phyloP scores from a whole-genome alignment of 30 jellyfish, hydroid and myxozoan genomes.

The Sanderia malayensis region DNA sequence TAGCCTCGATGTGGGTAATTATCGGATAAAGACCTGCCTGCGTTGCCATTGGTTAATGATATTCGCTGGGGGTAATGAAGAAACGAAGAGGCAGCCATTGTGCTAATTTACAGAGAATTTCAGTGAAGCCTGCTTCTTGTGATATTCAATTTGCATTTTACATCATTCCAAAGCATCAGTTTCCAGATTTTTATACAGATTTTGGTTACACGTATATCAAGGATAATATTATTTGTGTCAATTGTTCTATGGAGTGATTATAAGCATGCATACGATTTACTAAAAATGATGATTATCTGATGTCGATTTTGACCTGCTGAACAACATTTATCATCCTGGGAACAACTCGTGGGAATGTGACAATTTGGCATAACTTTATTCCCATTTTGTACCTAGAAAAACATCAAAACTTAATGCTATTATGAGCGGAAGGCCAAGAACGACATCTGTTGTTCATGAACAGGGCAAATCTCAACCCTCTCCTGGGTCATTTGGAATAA shows the following conservation, averaged over 20 bases:
- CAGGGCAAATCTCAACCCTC: conserved; percentile 67
- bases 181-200: too few species aligned
- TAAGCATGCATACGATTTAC: too few species aligned
- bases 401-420: background rate
- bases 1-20: conserved; percentile 4
- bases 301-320: conserved; percentile 20
- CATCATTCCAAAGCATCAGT: too few species aligned
- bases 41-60: conserved; percentile 77
- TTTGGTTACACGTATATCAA: background rate
- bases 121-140: too few species aligned
- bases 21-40: conserved; percentile 23
- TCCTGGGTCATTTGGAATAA: conserved; percentile 67
- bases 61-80: conserved; percentile 80
- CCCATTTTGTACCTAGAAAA: background rate
- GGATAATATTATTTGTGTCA: background rate
- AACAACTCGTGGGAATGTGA: conserved; percentile 12
- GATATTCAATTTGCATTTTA: too few species aligned
- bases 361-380: conserved; percentile 16
- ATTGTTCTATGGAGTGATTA: background rate
- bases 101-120: conserved; percentile 50
- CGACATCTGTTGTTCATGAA: conserved; percentile 78
- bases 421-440: conserved; percentile 82
- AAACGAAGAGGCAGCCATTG: conserved; percentile 82
- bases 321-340: background rate
- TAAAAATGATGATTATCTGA: too few species aligned